Percentiles rank a stretch among this genome's conserved stretches.
These are phyloP conservation scores for Machaerirhynchus nigripectus DNA, from an alignment of 2,113 vertebrate species.

Conservation along the genomic window DNA sequence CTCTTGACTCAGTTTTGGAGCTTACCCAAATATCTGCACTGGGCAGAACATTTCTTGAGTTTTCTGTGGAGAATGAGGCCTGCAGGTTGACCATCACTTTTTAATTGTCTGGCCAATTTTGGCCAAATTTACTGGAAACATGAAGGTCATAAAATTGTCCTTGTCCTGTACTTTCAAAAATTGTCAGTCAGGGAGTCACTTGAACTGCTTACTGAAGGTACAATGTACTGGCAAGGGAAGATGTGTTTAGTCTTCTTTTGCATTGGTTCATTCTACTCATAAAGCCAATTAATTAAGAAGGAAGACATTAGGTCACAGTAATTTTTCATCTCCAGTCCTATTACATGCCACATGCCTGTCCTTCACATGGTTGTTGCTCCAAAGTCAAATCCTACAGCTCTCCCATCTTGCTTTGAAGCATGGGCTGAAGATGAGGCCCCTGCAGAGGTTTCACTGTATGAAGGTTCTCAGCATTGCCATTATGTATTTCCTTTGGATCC, in stretches of 20 bases:
- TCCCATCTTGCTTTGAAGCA: not conserved
- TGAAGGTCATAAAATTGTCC: not conserved
- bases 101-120: not conserved
- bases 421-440: not conserved
- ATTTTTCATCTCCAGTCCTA: not conserved
- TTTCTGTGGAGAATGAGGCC: not conserved
- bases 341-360: not conserved
- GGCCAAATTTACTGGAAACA: not conserved
- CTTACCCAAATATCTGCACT: not conserved
- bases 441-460: not conserved
- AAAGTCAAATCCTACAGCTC: not conserved
- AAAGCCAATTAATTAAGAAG: not conserved
- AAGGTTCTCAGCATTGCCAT: not conserved
- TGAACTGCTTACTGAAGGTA: not conserved
- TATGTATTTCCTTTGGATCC: not conserved
- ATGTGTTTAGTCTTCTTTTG: not conserved
- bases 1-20: not conserved
- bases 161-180: not conserved
- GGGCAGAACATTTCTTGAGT: not conserved
- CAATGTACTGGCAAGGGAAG: not conserved
- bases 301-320: not conserved
- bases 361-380: fast-evolving
- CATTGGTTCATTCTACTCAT: not conserved
- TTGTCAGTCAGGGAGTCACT: fast-evolving
- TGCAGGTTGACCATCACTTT: not conserved